A percentile compares a stretch with the other conserved stretches of the same genome.
These are phyloP conservation scores for Andrena cerasifolii DNA, from an alignment of 1,140 invertebrate genomes.

Conservation along the genomic window DNA sequence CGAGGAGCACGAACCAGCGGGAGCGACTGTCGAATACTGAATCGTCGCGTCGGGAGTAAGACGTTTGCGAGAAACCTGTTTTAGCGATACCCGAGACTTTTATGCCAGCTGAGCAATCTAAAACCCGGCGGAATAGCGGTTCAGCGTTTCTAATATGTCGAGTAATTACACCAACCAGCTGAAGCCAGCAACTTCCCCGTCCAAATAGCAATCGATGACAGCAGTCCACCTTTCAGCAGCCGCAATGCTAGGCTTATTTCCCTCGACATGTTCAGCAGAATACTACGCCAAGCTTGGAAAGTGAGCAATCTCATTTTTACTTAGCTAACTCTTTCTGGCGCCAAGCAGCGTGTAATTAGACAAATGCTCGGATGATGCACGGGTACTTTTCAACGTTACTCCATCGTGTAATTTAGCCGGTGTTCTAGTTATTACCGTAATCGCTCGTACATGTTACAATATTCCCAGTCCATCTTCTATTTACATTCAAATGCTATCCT, in stretches of 20 bases:
- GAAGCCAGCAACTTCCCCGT: too few species aligned
- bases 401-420: slow-evolving; percentile 45
- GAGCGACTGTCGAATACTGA: slow-evolving; percentile 43
- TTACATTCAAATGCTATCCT: not conserved
- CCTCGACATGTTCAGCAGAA: too few species aligned
- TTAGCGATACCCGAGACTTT: slow-evolving; percentile 37
- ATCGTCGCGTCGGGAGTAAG: slow-evolving; percentile 35
- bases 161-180: too few species aligned
- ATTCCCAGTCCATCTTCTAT: not conserved
- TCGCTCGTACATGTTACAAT: not conserved
- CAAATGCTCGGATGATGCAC: slow-evolving; percentile 34
- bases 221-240: too few species aligned
- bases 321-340: slow-evolving; percentile 28
- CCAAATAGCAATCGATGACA: too few species aligned
- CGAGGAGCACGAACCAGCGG: slow-evolving; percentile 35
- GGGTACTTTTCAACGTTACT: slow-evolving; percentile 34
- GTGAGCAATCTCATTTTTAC: slow-evolving; percentile 23
- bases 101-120: slow-evolving; percentile 25
- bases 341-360: slow-evolving; percentile 55
- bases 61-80: slow-evolving; percentile 57
- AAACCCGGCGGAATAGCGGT: not conserved
- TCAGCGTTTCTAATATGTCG: not conserved
- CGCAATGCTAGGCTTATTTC: too few species aligned
- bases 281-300: slow-evolving; percentile 23
- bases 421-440: slow-evolving; percentile 19